phyloP scores from a whole-genome alignment of 1,140 invertebrate genomes.

The Oreohelix idahoensis region DNA sequence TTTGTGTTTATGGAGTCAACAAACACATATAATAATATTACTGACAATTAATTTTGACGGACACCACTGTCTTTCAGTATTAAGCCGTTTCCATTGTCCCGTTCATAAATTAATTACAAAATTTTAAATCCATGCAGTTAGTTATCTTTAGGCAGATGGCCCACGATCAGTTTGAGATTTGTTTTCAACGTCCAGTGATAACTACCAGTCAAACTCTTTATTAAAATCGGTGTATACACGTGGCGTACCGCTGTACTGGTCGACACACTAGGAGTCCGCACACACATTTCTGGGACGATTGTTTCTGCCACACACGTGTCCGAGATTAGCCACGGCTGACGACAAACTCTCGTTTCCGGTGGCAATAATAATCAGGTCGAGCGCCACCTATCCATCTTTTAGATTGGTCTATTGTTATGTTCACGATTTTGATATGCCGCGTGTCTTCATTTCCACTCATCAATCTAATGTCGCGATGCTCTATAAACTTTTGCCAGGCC shows the following conservation, averaged over 20 bases:
- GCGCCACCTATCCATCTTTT: slow-evolving; percentile 8
- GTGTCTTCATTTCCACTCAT: neutral
- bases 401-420: neutral
- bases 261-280: neutral
- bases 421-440: neutral
- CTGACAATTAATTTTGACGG: too few species aligned
- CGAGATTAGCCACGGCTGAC: neutral
- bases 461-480: neutral
- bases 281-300: neutral
- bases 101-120: too few species aligned
- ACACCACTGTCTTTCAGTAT: too few species aligned
- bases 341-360: neutral
- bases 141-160: neutral
- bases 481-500: neutral
- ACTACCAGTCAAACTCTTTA: neutral
- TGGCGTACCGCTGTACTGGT: neutral
- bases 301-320: neutral
- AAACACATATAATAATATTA: too few species aligned
- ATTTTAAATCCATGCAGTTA: too few species aligned
- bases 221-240: neutral
- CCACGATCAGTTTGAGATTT: neutral
- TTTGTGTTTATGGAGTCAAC: too few species aligned
- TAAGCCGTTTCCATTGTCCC: too few species aligned
- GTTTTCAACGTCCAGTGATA: neutral
- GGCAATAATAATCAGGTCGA: neutral